A percentile compares a stretch with the other conserved stretches of the same genome.
Conservation (phyloP, 2,888 invertebrate genomes). For the Vanessa cardui region DNA sequence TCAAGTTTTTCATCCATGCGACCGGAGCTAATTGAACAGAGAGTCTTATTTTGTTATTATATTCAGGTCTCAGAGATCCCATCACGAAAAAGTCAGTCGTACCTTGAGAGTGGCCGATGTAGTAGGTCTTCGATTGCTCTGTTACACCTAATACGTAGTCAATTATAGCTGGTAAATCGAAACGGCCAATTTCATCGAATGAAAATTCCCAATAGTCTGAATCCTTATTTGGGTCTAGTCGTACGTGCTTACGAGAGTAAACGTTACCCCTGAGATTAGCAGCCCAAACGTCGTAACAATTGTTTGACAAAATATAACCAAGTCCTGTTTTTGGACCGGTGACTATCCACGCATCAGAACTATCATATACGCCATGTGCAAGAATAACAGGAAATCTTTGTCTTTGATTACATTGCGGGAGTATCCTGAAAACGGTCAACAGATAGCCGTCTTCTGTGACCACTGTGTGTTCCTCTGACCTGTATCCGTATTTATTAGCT, state of each 20-base stretch:
- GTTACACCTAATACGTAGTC: constrained; percentile 62
- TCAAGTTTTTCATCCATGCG: constrained; percentile 77
- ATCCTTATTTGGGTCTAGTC: constrained; percentile 58
- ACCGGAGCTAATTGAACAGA: constrained; percentile 82
- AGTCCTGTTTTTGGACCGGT: constrained; percentile 61
- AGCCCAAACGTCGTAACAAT: constrained; percentile 75
- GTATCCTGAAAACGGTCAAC: constrained; percentile 46
- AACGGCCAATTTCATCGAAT: constrained; percentile 86
- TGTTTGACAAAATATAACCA: constrained; percentile 63
- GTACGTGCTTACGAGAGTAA: constrained; percentile 80
- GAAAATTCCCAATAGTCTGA: constrained; percentile 78
- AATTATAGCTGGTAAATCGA: constrained; percentile 86
- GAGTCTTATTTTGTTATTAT: constrained; percentile 79
- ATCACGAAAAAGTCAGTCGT: constrained; percentile 81
- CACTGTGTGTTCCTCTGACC: constrained; percentile 46
- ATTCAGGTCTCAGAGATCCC: constrained; percentile 75
- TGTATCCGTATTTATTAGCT: constrained; percentile 46
- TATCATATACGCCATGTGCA: constrained; percentile 55
- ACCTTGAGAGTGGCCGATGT: constrained; percentile 87
- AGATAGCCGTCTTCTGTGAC: constrained; percentile 53
- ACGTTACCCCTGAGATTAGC: constrained; percentile 81
- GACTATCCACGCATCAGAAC: constrained; percentile 53
- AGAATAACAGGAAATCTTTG: constrained; percentile 47
- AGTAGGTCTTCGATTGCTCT: constrained; percentile 76
- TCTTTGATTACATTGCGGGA: constrained; percentile 49